Conservation (phyloP, 2,113 vertebrate genomes). For the Bujurquina vittata region DNA sequence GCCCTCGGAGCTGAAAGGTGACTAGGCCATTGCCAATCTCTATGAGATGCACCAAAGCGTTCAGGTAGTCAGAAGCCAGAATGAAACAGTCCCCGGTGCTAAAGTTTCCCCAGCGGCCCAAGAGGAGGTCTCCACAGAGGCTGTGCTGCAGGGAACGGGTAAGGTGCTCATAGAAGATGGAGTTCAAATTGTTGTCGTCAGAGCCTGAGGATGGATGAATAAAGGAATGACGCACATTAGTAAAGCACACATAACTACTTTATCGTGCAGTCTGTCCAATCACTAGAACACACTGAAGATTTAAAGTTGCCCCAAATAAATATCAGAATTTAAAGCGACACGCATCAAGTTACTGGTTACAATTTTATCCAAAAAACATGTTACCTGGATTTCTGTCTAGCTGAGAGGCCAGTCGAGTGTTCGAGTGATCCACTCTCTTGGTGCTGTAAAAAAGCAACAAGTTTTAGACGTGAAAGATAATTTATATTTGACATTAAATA, state of each 20-base stretch:
- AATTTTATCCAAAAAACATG: neutral
- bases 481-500: neutral
- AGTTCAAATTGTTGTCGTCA: slow-evolving; percentile 92
- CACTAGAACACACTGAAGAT: neutral
- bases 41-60: slow-evolving; percentile 90
- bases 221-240: neutral
- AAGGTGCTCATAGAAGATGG: slow-evolving; percentile 92
- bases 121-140: slow-evolving; percentile 88
- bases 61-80: slow-evolving; percentile 92
- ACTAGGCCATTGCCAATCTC: slow-evolving; percentile 92
- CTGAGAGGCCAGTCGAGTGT: slow-evolving; percentile 90
- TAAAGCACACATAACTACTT: neutral
- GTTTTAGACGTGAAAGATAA: neutral
- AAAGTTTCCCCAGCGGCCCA: slow-evolving; percentile 92
- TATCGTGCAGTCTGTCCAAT: neutral
- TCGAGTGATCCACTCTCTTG: slow-evolving; percentile 91
- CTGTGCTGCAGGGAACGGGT: slow-evolving; percentile 91
- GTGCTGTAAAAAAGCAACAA: slow-evolving; percentile 74
- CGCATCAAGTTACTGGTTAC: neutral
- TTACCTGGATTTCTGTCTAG: slow-evolving; percentile 90
- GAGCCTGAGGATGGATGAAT: slow-evolving; percentile 77
- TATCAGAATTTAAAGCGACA: neutral
- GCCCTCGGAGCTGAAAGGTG: slow-evolving; percentile 90
- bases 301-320: neutral
- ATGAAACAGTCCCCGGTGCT: slow-evolving; percentile 90